These are phyloP conservation scores for Lithobates sylvaticus DNA, from an alignment of 2,797 vertebrate genomes.

Conservation along the genomic window DNA sequence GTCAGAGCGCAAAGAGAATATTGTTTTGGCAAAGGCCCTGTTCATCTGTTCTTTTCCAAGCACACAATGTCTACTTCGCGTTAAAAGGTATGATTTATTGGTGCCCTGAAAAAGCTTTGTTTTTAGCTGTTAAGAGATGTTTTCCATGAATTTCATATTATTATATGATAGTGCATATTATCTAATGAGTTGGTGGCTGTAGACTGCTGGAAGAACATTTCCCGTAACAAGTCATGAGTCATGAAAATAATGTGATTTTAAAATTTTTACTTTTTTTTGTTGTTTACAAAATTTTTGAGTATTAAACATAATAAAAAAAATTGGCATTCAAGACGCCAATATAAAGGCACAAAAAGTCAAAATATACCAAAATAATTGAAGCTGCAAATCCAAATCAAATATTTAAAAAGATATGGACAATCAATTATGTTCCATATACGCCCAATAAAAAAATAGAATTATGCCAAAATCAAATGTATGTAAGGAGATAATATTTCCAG, in stretches of 20 bases:
- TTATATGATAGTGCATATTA: neutral
- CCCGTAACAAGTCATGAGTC: neutral
- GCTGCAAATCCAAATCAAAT: no score
- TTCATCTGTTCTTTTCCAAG: neutral
- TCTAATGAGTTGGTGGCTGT: neutral
- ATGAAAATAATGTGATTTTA: neutral
- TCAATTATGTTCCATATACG: no score
- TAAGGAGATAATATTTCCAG: no score
- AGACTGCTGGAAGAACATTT: neutral
- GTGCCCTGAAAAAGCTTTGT: slow-evolving; percentile 17
- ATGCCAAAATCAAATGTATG: no score
- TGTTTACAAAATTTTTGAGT: no score
- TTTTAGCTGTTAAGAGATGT: neutral
- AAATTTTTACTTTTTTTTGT: no score
- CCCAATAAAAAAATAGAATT: no score
- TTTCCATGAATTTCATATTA: slow-evolving; percentile 15
- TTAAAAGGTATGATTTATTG: slow-evolving; percentile 37
- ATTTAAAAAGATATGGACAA: no score
- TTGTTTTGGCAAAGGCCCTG: slow-evolving; percentile 4
- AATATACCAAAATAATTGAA: no score
- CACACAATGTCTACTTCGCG: slow-evolving; percentile 11
- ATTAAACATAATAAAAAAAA: no score
- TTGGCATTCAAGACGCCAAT: no score
- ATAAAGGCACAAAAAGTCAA: no score
- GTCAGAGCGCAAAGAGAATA: slow-evolving; percentile 2